These are phyloP conservation scores for Papilio elwesi DNA, from an alignment of 2,888 invertebrate genomes.

Conservation along the genomic window DNA sequence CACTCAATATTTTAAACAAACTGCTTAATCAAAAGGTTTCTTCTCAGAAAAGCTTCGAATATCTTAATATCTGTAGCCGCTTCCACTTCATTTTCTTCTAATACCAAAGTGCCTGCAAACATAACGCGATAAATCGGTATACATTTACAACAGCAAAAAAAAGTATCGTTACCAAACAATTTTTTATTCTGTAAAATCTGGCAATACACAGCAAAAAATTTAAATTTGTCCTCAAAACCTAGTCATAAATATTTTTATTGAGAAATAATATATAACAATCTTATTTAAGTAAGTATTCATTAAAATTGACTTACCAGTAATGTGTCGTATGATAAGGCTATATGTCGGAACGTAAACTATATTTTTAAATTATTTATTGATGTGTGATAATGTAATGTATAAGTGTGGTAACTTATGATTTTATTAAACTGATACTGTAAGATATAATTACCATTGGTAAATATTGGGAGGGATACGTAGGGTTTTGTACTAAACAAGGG, in stretches of 20 bases:
- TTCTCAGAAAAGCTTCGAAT: neutral
- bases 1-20: slow-evolving; percentile 26
- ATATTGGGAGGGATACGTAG: slow-evolving; percentile 25
- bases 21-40: neutral
- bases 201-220: neutral
- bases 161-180: neutral
- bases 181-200: neutral
- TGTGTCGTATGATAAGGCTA: neutral
- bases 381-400: slow-evolving; percentile 37
- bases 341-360: slow-evolving; percentile 30
- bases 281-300: neutral
- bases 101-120: slow-evolving; percentile 58
- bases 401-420: slow-evolving; percentile 24
- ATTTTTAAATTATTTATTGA: slow-evolving; percentile 39
- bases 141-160: slow-evolving; percentile 7
- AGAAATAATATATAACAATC: too few species aligned
- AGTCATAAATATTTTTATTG: neutral
- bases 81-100: slow-evolving; percentile 49
- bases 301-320: slow-evolving; percentile 6
- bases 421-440: slow-evolving; percentile 8
- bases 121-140: slow-evolving; percentile 33
- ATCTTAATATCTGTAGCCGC: slow-evolving; percentile 31
- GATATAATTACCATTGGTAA: slow-evolving; percentile 3
- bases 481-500: slow-evolving; percentile 16
- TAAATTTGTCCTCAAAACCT: neutral